Conservation (phyloP, 1,140 invertebrate species). For the Tetranychus cinnabarinus region DNA sequence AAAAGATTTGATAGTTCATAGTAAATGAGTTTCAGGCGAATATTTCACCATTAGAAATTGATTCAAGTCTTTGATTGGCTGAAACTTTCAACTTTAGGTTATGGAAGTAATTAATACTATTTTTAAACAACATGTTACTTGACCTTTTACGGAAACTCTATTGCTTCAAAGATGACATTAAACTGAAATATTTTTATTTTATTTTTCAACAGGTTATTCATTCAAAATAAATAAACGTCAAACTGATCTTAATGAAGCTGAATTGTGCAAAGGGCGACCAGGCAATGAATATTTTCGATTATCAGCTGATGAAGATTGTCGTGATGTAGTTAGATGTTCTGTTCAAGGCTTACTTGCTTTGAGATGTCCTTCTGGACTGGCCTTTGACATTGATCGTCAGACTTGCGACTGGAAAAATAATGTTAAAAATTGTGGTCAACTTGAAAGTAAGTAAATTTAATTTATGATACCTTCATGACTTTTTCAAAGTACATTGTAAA, state of each 20-base stretch:
- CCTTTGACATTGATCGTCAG: slow-evolving; percentile 84
- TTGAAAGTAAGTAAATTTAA: slow-evolving; percentile 15
- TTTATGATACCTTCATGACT: too few species aligned
- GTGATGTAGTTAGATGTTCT: slow-evolving; percentile 84
- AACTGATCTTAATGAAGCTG: slow-evolving; percentile 5
- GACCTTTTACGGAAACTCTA: too few species aligned
- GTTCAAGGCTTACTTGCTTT: slow-evolving; percentile 79
- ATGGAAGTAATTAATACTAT: too few species aligned
- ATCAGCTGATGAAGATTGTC: slow-evolving; percentile 66
- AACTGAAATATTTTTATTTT: too few species aligned
- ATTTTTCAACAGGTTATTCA: too few species aligned
- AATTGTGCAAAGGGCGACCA: slow-evolving; percentile 8
- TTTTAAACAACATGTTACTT: too few species aligned
- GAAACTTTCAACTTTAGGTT: too few species aligned
- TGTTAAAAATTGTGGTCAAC: slow-evolving; percentile 63
- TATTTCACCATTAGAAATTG: too few species aligned
- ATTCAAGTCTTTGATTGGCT: too few species aligned
- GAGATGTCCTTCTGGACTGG: slow-evolving; percentile 69
- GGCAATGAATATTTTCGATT: slow-evolving; percentile 85
- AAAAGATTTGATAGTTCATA: too few species aligned
- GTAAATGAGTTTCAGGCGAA: too few species aligned
- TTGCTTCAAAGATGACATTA: too few species aligned
- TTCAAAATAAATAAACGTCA: not conserved
- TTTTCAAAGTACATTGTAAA: not conserved
- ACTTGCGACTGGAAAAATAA: slow-evolving; percentile 85